A percentile compares a stretch with the other conserved stretches of the same genome.
Conservation (phyloP, 1,140 invertebrate species). For the Zophobas morio region DNA sequence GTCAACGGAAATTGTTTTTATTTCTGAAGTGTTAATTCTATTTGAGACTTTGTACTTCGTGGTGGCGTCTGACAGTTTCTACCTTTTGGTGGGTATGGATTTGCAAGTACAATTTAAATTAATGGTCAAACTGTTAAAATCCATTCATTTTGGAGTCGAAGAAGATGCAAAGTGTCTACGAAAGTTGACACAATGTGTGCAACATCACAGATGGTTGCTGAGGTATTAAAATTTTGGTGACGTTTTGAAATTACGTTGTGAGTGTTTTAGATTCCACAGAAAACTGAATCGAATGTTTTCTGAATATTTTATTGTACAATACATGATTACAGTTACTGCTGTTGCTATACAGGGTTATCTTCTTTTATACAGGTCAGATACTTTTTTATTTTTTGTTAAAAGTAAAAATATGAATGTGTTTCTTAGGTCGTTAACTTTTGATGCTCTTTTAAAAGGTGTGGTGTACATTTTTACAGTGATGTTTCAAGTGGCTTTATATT, state of each 20-base stretch:
- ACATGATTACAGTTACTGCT: constrained; percentile 7
- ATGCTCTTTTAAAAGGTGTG: neutral
- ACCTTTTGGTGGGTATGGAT: neutral
- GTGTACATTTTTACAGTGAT: constrained; percentile 5
- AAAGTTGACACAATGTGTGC: neutral
- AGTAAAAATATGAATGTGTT: too few species aligned
- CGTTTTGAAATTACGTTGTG: neutral
- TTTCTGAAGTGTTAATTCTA: constrained; percentile 2
- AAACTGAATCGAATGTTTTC: constrained; percentile 14
- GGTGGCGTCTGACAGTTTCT: neutral
- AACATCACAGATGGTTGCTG: constrained; percentile 3
- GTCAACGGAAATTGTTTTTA: neutral
- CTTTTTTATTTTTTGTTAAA: neutral
- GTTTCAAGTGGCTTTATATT: constrained; percentile 16
- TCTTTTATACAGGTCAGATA: neutral
- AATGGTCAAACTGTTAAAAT: constrained; percentile 1
- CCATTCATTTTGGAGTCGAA: neutral
- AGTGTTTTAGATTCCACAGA: neutral
- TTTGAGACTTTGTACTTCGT: neutral
- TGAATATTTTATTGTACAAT: constrained; percentile 9
- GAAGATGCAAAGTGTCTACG: neutral
- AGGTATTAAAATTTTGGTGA: constrained; percentile 12
- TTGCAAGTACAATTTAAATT: constrained; percentile 10
- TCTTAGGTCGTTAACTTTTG: neutral
- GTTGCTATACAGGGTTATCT: constrained; percentile 2